Base-by-base conservation (phyloP, 2,797 vertebrate species). In the Etheostoma nigrum region DNA sequence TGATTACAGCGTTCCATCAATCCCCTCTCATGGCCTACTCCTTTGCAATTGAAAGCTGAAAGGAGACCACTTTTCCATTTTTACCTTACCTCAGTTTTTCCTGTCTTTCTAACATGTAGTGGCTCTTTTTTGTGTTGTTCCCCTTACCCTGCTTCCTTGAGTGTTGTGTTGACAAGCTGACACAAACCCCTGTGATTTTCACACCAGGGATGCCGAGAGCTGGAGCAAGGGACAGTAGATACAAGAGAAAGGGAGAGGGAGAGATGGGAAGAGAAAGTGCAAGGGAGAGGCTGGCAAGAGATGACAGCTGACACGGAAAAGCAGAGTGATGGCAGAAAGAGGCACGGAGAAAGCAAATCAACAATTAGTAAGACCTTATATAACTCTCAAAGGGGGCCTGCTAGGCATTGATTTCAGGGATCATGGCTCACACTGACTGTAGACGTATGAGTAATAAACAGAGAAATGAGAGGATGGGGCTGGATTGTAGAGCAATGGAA, bases 331-430 rank as follows among this genome's bases (percentile, higher is more conserved):
- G 81, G 86, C 85, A 90, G 85, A 89, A 86, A 84, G 83, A 90
- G 82, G 67, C 81, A 62, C 64, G 62, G 75, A 88, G 86, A 91
- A 90, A 90, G 93, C 90, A 93, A 93, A 93, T 92, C 90, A 93
- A 91, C 92, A 93, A 95, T 94, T 95, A 94, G 91, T 89, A 91
- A 92, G 91, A 93, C 92, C 86, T 93, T 92, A 89, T 90, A 86
- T 90, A 91, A 92, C 80, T 86, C 72, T 87, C 85, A 84, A 78
- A 88, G 83, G 86, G 78, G 51, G 79, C 72, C 87, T 85, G 90
- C 74, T 64, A 73, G 85, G 82, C 86, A 89, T 87, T 88, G 92
- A 92, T 92, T 93, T 92, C 55, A 86, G 78, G 86, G 91, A 90
- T 91, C 88, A 90, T 59, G 91, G 85, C 85, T 86, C 78, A 82